These are phyloP conservation scores for Nemotelus pantherinus DNA, from an alignment of 2,888 invertebrate genomes.

Conservation along the genomic window DNA sequence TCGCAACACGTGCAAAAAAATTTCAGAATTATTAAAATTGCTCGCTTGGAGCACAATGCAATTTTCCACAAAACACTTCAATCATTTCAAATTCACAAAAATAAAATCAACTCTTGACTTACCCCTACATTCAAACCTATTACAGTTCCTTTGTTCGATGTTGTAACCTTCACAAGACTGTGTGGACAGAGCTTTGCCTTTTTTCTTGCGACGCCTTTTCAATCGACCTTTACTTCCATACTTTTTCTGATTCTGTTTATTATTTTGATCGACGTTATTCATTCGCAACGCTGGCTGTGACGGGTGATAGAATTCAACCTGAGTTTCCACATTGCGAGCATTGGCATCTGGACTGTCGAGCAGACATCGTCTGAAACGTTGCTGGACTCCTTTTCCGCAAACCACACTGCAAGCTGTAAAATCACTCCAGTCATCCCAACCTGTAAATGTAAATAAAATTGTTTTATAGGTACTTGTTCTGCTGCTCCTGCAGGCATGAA, in stretches of 20 bases:
- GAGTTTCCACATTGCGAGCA: neutral
- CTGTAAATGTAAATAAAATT: slow-evolving; percentile 54
- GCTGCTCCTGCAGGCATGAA: neutral
- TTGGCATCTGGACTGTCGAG: slow-evolving; percentile 59
- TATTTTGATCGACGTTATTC: slow-evolving; percentile 28
- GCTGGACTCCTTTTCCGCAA: slow-evolving; percentile 65
- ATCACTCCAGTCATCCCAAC: slow-evolving; percentile 65
- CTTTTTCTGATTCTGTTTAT: slow-evolving; percentile 40
- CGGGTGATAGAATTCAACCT: slow-evolving; percentile 27
- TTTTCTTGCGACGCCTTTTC: slow-evolving; percentile 46
- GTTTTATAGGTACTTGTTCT: slow-evolving; percentile 32
- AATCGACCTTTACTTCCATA: slow-evolving; percentile 13
- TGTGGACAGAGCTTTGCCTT: slow-evolving; percentile 57
- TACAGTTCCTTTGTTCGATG: slow-evolving; percentile 65
- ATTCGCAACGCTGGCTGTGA: neutral
- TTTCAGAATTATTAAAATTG: too few species aligned
- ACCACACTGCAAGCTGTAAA: slow-evolving; percentile 64
- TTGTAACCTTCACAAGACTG: slow-evolving; percentile 65
- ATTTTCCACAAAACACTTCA: too few species aligned
- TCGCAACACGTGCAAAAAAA: too few species aligned
- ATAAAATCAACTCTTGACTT: slow-evolving; percentile 49
- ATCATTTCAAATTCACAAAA: too few species aligned
- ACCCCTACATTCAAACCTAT: slow-evolving; percentile 64
- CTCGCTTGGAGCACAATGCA: too few species aligned
- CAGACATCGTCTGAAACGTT: slow-evolving; percentile 64